phyloP scores from a whole-genome alignment of 1,140 invertebrate genomes.

The Antheraea pernyi region DNA sequence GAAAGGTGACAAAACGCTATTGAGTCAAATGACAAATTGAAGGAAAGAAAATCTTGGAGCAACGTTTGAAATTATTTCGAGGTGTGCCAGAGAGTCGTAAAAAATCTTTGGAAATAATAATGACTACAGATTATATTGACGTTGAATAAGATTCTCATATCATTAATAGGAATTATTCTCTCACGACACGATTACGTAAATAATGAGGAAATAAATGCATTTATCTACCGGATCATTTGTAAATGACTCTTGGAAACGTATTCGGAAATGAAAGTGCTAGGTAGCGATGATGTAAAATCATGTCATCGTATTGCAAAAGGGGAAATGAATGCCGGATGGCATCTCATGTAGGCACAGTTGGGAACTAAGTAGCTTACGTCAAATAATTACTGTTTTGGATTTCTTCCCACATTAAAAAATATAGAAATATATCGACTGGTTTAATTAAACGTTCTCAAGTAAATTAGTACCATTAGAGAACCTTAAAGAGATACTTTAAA shows the following conservation, averaged over 20 bases:
- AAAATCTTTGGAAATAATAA: not conserved
- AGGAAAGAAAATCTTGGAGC: no score
- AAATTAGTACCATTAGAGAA: no score
- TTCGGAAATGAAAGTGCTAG: slow-evolving; percentile 16
- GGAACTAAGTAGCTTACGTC: not conserved
- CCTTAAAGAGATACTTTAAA: no score
- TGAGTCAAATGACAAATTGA: no score
- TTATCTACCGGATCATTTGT: slow-evolving; percentile 9
- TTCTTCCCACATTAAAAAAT: no score
- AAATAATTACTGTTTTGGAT: not conserved
- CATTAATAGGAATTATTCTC: not conserved
- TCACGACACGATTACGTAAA: slow-evolving; percentile 5
- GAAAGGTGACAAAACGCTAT: no score
- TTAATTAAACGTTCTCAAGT: not conserved
- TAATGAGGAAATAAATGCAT: slow-evolving; percentile 10
- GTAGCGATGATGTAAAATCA: not conserved
- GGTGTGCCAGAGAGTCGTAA: not conserved
- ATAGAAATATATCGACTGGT: not conserved
- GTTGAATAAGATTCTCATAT: not conserved
- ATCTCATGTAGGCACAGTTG: not conserved
- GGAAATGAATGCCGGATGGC: slow-evolving; percentile 6
- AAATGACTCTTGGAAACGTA: slow-evolving; percentile 3
- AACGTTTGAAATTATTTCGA: not conserved
- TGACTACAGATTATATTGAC: not conserved
- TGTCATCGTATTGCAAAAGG: not conserved